These are phyloP conservation scores for Chondrosia reniformis DNA, from an alignment of 37 sponge, comb jelly and placozoan genomes.

Conservation along the genomic window DNA sequence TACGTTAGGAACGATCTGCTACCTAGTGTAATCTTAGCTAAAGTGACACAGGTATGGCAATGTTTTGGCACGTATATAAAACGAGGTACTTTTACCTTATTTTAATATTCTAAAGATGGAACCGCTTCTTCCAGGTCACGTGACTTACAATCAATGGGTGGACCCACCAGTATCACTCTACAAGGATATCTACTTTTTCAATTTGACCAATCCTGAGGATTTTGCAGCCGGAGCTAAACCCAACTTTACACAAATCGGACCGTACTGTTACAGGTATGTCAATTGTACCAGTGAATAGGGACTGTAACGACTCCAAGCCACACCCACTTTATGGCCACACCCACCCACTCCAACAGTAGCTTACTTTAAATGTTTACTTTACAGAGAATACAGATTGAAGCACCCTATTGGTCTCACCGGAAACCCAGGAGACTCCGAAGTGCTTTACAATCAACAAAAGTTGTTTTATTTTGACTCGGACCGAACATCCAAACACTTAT, in stretches of 20 bases:
- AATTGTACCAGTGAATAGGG: too few relatives aligned
- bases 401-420: too few relatives aligned
- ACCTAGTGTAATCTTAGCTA: too few relatives aligned
- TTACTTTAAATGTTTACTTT: too few relatives aligned
- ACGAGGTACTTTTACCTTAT: background rate
- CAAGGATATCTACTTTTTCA: constrained; percentile 82
- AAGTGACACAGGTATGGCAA: too few relatives aligned
- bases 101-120: constrained; percentile 34
- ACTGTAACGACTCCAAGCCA: too few relatives aligned
- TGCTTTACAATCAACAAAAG: constrained; percentile 28
- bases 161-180: constrained; percentile 58
- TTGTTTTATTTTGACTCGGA: constrained; percentile 7
- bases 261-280: constrained; percentile 74
- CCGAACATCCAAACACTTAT: background rate
- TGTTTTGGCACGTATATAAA: too few relatives aligned
- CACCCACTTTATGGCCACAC: too few relatives aligned
- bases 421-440: background rate
- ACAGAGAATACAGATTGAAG: too few relatives aligned
- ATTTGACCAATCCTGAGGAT: constrained; percentile 70
- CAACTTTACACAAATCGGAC: constrained; percentile 51
- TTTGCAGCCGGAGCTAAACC: constrained; percentile 49
- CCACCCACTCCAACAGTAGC: too few relatives aligned
- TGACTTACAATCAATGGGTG: constrained; percentile 66
- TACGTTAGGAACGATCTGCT: too few relatives aligned
- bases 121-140: constrained; percentile 50